These are phyloP conservation scores for Alfaro cultratus DNA, from an alignment of 2,797 vertebrate species.

Conservation along the genomic window DNA sequence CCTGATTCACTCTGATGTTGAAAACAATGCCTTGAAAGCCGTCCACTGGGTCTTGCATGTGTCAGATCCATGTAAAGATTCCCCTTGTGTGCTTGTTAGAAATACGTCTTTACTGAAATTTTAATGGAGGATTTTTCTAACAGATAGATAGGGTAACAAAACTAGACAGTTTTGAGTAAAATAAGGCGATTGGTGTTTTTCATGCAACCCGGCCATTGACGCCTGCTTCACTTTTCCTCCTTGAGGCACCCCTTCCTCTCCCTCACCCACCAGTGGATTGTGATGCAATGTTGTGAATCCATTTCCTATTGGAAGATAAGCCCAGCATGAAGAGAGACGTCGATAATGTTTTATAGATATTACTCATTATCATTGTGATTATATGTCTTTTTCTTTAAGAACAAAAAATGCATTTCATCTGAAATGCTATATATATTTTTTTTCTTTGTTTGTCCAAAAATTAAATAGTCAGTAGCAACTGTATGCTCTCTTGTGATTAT, in stretches of 20 bases:
- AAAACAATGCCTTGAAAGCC: conserved; percentile 25
- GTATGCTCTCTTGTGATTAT: conserved; percentile 40
- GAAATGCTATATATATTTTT: conserved; percentile 81
- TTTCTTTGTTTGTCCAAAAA: conserved; percentile 80
- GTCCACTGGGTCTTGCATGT: conserved; percentile 35
- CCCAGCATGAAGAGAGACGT: conserved; percentile 83
- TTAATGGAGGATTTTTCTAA: conserved; percentile 31
- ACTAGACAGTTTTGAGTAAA: conserved; percentile 22
- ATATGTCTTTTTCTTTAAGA: conserved; percentile 72
- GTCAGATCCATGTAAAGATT: conserved; percentile 31
- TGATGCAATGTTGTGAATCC: conserved; percentile 79
- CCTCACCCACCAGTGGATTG: conserved; percentile 75
- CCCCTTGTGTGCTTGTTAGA: conserved; percentile 19
- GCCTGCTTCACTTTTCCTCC: conserved; percentile 68
- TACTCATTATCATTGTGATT: conserved; percentile 76
- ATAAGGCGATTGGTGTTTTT: conserved; percentile 19
- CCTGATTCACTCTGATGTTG: conserved; percentile 59
- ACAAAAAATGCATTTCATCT: conserved; percentile 72
- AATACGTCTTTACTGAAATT: conserved; percentile 29
- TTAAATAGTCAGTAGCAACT: conserved; percentile 83
- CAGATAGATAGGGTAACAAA: conserved; percentile 9
- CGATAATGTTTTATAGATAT: conserved; percentile 81
- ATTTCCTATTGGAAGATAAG: conserved; percentile 77
- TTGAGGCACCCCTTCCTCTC: conserved; percentile 35
- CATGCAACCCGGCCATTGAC: conserved; percentile 48